These are phyloP conservation scores for Drosophila varians DNA, from an alignment of 1,140 invertebrate species.

Conservation along the genomic window DNA sequence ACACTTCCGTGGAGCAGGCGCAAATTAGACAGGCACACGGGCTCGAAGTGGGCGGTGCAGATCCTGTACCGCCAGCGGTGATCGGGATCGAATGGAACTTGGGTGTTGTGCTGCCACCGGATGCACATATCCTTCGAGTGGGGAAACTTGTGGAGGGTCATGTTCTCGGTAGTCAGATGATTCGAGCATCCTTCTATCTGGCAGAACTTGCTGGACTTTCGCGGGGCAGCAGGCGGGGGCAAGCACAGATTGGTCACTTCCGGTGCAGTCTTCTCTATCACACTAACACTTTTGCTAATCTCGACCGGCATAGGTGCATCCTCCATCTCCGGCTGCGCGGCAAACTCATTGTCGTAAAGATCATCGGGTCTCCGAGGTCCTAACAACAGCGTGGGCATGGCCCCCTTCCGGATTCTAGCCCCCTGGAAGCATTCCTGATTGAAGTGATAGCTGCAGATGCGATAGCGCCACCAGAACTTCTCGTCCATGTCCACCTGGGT, in stretches of 20 bases:
- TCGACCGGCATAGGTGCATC: conserved; percentile 1
- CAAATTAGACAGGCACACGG: conserved; percentile 60
- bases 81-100: conserved; percentile 64
- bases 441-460: conserved; percentile 72
- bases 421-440: conserved; percentile 56
- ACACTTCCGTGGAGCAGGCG: conserved; percentile 69
- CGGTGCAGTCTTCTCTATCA: no score
- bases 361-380: conserved; percentile 38
- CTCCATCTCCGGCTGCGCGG: conserved; percentile 5
- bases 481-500: conserved; percentile 57
- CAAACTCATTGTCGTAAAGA: conserved; percentile 59
- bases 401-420: conserved; percentile 43
- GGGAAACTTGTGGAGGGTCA: conserved; percentile 68
- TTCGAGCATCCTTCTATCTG: conserved; percentile 62
- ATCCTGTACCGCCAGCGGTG: conserved; percentile 69
- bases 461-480: conserved; percentile 65
- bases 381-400: conserved; percentile 62
- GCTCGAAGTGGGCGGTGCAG: conserved; percentile 73
- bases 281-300: neutral
- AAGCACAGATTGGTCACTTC: conserved; percentile 25
- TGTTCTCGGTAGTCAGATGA: conserved; percentile 59
- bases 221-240: conserved; percentile 41
- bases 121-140: conserved; percentile 58
- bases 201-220: conserved; percentile 68
- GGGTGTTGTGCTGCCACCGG: conserved; percentile 73